Base-by-base conservation (phyloP, 2,888 invertebrate genomes). In the Macaria notata region DNA sequence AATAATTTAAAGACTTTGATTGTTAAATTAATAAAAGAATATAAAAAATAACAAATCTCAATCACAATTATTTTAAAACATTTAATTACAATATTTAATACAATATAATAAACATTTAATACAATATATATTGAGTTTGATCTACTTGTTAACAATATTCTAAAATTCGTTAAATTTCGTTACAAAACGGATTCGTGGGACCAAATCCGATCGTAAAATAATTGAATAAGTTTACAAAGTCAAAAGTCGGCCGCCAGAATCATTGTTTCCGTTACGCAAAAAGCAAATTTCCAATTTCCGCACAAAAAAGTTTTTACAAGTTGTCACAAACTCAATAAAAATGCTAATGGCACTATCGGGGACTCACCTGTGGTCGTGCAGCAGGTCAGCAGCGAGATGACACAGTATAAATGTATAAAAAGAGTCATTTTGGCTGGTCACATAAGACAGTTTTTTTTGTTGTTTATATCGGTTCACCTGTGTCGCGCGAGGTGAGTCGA, bases 381-480 rank as follows among this genome's bases (percentile, higher is more conserved):
- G 83, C 84, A 86, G 64, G 83, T 81, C 71, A 88, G 69, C 69
- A 91, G 72, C 69, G 84, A 83, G 79, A 88, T 81, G 73, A 85
- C 89, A 88, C 86, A 83, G 72, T 90, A 89, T 75, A 89, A 88
- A 89, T 85, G 83, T 89, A 90, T 79, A 88, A 89, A 90, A 88
- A 85, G 80, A 83, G 88, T 87, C 91, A 91, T 91, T 84, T 83
- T 88, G 74, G 73, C 73, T 61, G 70, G 66, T 83, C 75, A 79
- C 82, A 81, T 79, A 73, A 73, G 77, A 76, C 72, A 63, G 65
- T 68, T 30, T 63, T 36, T 33, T 36, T 36, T 62, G 4, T 63
- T 71, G 71, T 72, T 69, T 62, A 62, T 59, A 46, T 57, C 65
- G 64, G 73, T 86, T 88, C 87, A 88, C 83, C 82, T 85, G 78